Conservation (phyloP, 2,888 invertebrate species). For the Hedychridium roseum region DNA sequence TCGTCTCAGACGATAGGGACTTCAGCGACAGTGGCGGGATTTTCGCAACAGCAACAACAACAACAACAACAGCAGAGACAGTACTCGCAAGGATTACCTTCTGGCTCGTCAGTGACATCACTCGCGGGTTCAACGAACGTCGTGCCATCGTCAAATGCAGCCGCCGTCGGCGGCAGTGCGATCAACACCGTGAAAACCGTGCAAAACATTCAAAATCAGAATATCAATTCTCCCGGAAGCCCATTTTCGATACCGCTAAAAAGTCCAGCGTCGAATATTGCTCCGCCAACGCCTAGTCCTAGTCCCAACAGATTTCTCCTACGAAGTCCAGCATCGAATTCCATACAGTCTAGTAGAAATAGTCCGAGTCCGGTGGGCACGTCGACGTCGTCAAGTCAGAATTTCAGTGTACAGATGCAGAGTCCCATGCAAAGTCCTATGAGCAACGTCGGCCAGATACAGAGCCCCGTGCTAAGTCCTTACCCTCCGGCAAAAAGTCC, state of each 20-base stretch:
- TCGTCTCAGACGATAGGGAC: conserved; percentile 42
- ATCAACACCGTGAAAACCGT: conserved; percentile 55
- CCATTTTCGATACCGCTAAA: conserved; percentile 62
- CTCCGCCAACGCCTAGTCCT: conserved; percentile 61
- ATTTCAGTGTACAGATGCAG: conserved; percentile 58
- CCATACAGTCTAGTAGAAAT: conserved; percentile 58
- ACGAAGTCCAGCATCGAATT: conserved; percentile 60
- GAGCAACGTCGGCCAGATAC: conserved; percentile 59
- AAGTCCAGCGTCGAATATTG: conserved; percentile 61
- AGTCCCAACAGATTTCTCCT: conserved; percentile 59
- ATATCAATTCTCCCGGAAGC: conserved; percentile 58
- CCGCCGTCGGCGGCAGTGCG: too few relatives aligned
- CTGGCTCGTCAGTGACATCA: conserved; percentile 43
- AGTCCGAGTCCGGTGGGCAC: conserved; percentile 59
- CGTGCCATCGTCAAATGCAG: conserved; percentile 33
- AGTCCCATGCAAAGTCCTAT: conserved; percentile 63
- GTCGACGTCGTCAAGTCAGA: conserved; percentile 49
- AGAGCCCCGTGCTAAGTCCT: conserved; percentile 61
- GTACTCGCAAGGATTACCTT: conserved; percentile 46
- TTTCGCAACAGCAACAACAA: too few relatives aligned
- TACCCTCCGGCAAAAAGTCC: conserved; percentile 62
- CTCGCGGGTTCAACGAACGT: conserved; percentile 37
- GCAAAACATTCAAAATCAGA: conserved; percentile 58
- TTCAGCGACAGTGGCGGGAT: conserved; percentile 50
- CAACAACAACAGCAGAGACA: too few relatives aligned